Evolutionary conservation across 2,888 invertebrate genomes (phyloP), one percentile per base, ranked within the genome.

Genomic region (Nasonovia ribisnigri): DNA sequence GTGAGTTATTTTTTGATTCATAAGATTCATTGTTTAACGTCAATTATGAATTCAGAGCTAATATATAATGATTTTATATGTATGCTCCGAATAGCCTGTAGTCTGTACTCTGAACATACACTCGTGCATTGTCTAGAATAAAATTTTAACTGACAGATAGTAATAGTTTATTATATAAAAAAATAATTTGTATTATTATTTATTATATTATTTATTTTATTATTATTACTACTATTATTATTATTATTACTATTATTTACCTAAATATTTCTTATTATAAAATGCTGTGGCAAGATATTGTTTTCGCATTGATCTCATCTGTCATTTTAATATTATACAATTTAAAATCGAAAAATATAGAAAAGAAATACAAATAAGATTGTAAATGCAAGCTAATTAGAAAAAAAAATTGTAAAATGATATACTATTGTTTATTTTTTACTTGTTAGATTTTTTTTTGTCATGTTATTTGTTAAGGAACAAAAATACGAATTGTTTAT

Each of bases 251-350:
- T 42, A 90, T 93, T 43, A 60, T 90, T 86, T 84, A 90, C 16
- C 16, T 51, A n/a, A 77, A 87, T 60, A 48, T 93, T 84, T 89
- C 36, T 88, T 42, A 77, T 92, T 54, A 84, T 84, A 89, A n/a
- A 89, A 90, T 46, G 42, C 67, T 92, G 13, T 93, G 93, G 90
- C 93, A 84, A 36, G 90, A 60, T 90, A 90, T 90, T 60, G 90
- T 90, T 93, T 42, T 92, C 6, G 36, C 46, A 57, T 93, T 93
- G 93, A 93, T 93, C 93, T 93, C 93, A 93, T 93, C 93, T 90
- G 90, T 93, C 93, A 93, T 90, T 36, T 90, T 46, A 93, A 54
- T 88, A 92, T 77, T 57, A 84, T 84, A 51, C 13, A 48, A 92
- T 24, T 92, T 84, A 57, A 60, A 84, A 86, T 90, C 3, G n/a